Evolutionary conservation across 2,888 invertebrate genomes (phyloP).

Genomic region (Acholoe squamosa): DNA sequence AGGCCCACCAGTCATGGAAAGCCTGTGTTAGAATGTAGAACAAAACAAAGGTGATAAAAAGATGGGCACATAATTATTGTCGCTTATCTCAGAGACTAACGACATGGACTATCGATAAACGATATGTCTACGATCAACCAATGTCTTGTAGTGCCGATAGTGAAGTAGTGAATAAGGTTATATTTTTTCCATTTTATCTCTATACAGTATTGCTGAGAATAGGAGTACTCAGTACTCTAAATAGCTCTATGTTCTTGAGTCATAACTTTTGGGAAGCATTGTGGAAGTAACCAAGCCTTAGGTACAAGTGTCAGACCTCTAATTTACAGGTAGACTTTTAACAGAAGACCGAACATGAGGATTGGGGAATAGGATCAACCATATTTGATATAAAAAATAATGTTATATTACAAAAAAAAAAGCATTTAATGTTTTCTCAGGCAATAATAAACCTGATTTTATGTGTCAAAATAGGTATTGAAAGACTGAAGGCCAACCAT

Average conservation of each 20-base stretch:
- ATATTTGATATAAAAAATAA: background rate
- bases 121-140: too few relatives aligned
- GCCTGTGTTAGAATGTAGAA: background rate
- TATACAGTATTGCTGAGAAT: conserved; percentile 6
- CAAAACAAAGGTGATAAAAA: background rate
- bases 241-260: background rate
- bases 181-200: background rate
- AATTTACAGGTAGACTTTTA: background rate
- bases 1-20: background rate
- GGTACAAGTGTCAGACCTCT: too few relatives aligned
- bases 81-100: too few relatives aligned
- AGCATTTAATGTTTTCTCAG: background rate
- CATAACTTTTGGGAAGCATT: background rate
- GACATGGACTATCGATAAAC: too few relatives aligned
- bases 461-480: background rate
- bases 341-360: conserved; percentile 40
- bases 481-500: background rate
- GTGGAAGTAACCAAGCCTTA: background rate
- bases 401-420: background rate
- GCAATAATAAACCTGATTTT: background rate
- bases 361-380: conserved; percentile 10
- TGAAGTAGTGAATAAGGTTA: background rate
- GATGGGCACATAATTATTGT: too few relatives aligned
- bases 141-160: background rate
- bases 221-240: background rate